phyloP scores from a whole-genome alignment of 2,113 vertebrate species.

The cattle (Bos taurus) region DNA sequence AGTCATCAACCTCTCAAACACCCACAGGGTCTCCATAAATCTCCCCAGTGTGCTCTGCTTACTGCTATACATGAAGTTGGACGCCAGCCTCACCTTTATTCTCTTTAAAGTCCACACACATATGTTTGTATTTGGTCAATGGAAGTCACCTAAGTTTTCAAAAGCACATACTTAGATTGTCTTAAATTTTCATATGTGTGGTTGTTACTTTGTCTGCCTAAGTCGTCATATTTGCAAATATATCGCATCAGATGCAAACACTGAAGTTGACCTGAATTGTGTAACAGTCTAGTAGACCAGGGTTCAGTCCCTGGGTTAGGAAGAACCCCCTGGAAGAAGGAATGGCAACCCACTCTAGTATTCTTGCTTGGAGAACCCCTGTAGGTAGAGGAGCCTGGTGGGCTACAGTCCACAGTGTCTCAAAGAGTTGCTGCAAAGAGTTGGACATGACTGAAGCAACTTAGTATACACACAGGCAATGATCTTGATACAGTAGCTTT shows the following conservation, averaged over 20 bases:
- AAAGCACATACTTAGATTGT: neutral
- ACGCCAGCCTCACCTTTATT: neutral
- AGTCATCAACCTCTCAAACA: neutral
- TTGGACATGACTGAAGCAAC: neutral
- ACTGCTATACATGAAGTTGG: no score
- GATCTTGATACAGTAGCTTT: neutral
- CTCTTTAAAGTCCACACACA: neutral
- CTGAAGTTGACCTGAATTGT: neutral
- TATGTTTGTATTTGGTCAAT: neutral
- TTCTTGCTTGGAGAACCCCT: neutral
- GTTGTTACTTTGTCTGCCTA: neutral
- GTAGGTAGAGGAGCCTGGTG: neutral
- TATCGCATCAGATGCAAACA: neutral
- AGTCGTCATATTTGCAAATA: neutral
- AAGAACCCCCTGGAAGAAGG: neutral
- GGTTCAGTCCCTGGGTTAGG: neutral
- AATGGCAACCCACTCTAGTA: neutral
- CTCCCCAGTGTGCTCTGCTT: neutral
- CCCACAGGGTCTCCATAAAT: rapidly evolving
- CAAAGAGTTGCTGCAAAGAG: neutral
- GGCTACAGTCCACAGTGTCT: neutral
- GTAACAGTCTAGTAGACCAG: neutral
- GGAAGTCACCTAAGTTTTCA: neutral
- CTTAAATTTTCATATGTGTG: neutral
- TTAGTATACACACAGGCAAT: neutral